Evolutionary conservation across 2,888 invertebrate genomes (phyloP), one percentile per base, ranked within the genome.

Genomic region (Pollenia labialis): DNA sequence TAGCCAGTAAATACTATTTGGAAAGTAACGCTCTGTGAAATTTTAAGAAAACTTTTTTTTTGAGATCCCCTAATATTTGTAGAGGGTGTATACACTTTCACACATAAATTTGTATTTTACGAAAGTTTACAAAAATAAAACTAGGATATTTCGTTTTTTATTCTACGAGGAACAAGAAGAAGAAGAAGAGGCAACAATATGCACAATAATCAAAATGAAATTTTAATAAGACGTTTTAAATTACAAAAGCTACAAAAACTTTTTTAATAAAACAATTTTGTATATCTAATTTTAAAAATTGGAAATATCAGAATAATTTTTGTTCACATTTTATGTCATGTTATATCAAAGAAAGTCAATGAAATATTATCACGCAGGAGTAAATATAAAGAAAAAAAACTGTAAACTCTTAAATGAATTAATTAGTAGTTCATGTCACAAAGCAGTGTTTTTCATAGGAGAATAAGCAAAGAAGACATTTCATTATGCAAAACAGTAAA

Each of bases 231-330:
- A 48, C 18, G 66, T 66, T 66, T 66, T 23, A 48, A 23, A 66
- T 66, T 50, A 66, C 48, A 66, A 66, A 46, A 48, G 48, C 66
- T 14, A 66, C 32, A 32, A 32, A 32, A 66, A 66, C 23, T 66
- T 66, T 66, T 66, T 66, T 48, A 10, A 48, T 48, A n/a, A 32
- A 48, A 48, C 14, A 40, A 14, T 66, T 66, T 46, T 14, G 14
- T 48, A 4, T 66, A 11, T 23, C 3, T 8, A n/a, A 48, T 23
- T 32, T 12, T 50, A 32, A 68, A 32, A 32, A 11, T n/a, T 42
- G 23, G n/a, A 68, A 50, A 68, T 48, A 68, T 50, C 4, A 32
- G 14, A 62, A n/a, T 62, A 48, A 48, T 48, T 68, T 16, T n/a
- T 23, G 23, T 46, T 11, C 44, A 64, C 46, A 64, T 64, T 12